phyloP scores from a whole-genome alignment of 2,113 vertebrate species.

The Etheostoma spectabile region DNA sequence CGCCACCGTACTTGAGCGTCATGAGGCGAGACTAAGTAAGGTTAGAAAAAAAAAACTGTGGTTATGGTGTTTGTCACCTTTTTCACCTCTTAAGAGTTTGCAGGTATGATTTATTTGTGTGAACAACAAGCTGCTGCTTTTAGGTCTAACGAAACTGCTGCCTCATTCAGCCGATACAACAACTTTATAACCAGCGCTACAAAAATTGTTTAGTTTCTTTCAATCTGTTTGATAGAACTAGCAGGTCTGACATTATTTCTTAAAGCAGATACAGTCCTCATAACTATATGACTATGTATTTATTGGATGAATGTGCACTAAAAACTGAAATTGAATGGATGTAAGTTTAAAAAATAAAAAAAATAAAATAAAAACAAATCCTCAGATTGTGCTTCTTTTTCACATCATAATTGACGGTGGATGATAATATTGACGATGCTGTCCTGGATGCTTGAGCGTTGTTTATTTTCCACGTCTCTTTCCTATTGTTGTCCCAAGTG shows the following conservation, averaged over 20 bases:
- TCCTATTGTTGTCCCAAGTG: conserved; percentile 68
- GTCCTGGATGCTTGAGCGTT: conserved; percentile 6
- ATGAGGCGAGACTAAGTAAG: too few species aligned
- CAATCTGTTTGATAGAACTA: not conserved
- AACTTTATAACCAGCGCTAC: too few species aligned
- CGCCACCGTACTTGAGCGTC: too few species aligned
- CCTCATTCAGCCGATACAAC: not conserved
- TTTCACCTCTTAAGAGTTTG: too few species aligned
- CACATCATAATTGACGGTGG: not conserved
- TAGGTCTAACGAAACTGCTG: not conserved
- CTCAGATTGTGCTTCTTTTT: not conserved
- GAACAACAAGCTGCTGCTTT: not conserved
- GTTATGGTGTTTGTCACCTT: too few species aligned
- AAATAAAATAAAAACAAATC: too few species aligned
- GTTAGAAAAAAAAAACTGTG: too few species aligned
- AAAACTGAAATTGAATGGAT: not conserved
- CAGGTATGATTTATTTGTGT: too few species aligned
- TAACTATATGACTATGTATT: not conserved
- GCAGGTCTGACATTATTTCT: not conserved
- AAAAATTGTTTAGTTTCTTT: not conserved
- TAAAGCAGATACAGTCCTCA: not conserved
- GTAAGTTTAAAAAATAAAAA: too few species aligned
- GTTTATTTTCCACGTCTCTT: conserved; percentile 31
- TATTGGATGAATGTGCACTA: not conserved
- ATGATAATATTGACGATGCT: not conserved